Conservation (phyloP, 2,888 invertebrate species). For the Eubasilissa splendida region DNA sequence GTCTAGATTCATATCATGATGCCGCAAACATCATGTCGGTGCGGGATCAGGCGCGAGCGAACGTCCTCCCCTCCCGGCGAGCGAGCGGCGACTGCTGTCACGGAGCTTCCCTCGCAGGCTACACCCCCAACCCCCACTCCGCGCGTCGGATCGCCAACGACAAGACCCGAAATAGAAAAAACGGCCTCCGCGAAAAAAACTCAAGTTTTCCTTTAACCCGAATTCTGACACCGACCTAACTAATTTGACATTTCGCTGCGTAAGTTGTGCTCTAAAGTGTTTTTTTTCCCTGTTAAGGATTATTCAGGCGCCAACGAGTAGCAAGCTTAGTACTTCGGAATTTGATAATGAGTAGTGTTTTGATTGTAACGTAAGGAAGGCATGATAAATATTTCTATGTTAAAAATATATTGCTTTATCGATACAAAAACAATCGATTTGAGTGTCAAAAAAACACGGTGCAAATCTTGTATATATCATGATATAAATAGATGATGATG, state of each 20-base stretch:
- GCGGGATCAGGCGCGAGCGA: constrained; percentile 58
- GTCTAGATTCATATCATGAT: constrained; percentile 38
- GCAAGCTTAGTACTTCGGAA: background rate
- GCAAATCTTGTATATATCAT: no score
- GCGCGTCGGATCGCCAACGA: background rate
- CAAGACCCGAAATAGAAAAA: background rate
- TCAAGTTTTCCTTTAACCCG: background rate
- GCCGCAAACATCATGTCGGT: constrained; percentile 38
- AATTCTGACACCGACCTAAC: background rate
- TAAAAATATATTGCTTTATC: no score
- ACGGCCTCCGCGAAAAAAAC: background rate
- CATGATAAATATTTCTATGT: background rate
- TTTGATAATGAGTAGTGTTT: constrained; percentile 16
- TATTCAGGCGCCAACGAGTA: constrained; percentile 4
- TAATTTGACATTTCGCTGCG: background rate
- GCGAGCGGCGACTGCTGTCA: constrained; percentile 66
- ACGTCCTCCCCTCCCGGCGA: constrained; percentile 65
- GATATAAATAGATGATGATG: no score
- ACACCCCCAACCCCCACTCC: constrained; percentile 46
- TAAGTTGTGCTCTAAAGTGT: background rate
- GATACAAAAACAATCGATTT: no score
- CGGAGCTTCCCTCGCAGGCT: constrained; percentile 54
- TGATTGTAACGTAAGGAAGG: background rate
- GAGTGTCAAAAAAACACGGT: no score
- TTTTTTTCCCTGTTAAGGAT: background rate